A percentile compares a stretch with the other conserved stretches of the same genome.
These are phyloP conservation scores for Phaenicophaeus curvirostris DNA, from an alignment of 2,797 vertebrate species.

Conservation along the genomic window DNA sequence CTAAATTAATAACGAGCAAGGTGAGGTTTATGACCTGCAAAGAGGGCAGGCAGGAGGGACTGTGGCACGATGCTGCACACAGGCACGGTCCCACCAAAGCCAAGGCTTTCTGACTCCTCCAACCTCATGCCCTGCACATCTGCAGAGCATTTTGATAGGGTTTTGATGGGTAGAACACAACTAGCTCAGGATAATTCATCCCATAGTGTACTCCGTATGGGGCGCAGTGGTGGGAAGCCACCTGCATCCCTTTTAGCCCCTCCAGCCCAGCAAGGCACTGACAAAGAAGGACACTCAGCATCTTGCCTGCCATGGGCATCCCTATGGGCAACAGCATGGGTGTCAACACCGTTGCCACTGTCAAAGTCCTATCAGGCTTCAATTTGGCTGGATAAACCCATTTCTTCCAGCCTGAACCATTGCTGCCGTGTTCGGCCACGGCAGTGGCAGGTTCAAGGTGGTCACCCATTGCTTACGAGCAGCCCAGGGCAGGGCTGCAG, in stretches of 20 bases:
- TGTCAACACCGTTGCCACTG: neutral
- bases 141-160: neutral
- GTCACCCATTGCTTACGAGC: accelerated
- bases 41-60: neutral
- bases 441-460: neutral
- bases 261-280: neutral
- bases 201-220: accelerated
- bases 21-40: neutral
- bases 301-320: neutral
- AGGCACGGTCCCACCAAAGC: accelerated
- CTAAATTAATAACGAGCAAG: neutral
- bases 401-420: neutral
- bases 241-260: accelerated
- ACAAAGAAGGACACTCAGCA: neutral
- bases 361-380: neutral
- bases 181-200: neutral
- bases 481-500: neutral
- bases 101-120: neutral
- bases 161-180: neutral
- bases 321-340: neutral
- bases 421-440: too few relatives aligned
- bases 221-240: neutral
- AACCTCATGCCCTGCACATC: neutral
- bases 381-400: neutral
- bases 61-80: accelerated